Conservation (phyloP, 2,797 vertebrate genomes). For the Menidia menidia region DNA sequence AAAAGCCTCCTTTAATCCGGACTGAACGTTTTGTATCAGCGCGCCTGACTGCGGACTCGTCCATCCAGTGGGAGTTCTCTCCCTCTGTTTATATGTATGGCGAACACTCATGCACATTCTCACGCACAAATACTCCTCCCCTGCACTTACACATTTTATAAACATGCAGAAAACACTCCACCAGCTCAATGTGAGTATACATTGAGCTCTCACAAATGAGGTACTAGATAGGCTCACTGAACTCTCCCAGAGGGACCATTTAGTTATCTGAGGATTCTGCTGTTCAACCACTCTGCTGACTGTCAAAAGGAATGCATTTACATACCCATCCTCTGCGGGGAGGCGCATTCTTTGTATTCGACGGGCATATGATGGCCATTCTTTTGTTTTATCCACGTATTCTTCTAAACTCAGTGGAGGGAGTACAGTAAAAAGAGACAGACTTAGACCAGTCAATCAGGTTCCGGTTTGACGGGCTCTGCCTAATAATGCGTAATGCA, state of each 20-base stretch:
- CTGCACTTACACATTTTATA: conserved; percentile 31
- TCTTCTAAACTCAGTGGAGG: conserved; percentile 9
- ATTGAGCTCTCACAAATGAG: conserved; percentile 9
- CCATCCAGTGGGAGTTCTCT: conserved; percentile 55
- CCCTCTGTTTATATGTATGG: conserved; percentile 50
- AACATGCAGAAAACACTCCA: conserved; percentile 48
- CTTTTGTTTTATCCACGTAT: conserved; percentile 17
- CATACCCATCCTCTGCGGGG: conserved; percentile 28
- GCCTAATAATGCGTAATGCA: conserved; percentile 65
- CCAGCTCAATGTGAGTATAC: conserved; percentile 15
- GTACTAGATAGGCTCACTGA: conserved; percentile 14
- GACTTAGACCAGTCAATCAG: conserved; percentile 52
- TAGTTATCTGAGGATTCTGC: conserved; percentile 30
- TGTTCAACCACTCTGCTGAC: conserved; percentile 33
- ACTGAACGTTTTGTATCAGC: conserved; percentile 8
- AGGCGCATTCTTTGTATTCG: conserved; percentile 29
- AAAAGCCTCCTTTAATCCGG: conserved; percentile 7
- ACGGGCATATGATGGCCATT: conserved; percentile 9
- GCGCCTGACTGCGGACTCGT: conserved; percentile 16
- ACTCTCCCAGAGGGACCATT: conserved; percentile 48
- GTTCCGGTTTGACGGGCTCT: conserved; percentile 68
- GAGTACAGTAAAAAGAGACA: conserved; percentile 6
- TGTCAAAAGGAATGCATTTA: conserved; percentile 39
- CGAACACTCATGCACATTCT: conserved; percentile 33
- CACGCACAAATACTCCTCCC: conserved; percentile 28